Base-by-base conservation (phyloP, 2,113 vertebrate species). In the Plectropomus leopardus region DNA sequence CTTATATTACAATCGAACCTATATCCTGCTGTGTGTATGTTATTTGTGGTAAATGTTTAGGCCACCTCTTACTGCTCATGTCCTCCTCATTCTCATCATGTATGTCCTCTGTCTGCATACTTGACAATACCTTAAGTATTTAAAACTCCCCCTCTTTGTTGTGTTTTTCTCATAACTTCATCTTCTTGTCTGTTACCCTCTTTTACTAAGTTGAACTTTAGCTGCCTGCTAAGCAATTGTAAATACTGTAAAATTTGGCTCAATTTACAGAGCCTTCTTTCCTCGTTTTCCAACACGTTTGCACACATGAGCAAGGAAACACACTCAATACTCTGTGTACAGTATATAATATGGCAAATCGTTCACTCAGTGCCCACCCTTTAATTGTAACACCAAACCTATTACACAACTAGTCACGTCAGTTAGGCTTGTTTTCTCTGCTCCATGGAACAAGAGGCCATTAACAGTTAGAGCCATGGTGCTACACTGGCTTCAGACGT, bases 1-100 rank as follows among this genome's bases (percentile, higher is more conserved):
- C 54, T 51, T 73, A 63, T 34, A 71, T 85, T 75, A 66, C 44
- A 42, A n/a, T 85, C 70, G 78, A 69, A 23, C 42, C 28, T 67
- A 54, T 45, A 50, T 64, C 23, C n/a, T 28, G 5, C 60, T 67
- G 47, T 82, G 50, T 51, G 30, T 30, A 28, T 50, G 55, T 59
- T 44, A 10, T 28, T 36, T 44, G 3, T 44, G 4, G 26, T 50
- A 11, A n/a, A n/a, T 66, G 28, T 23, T n/a, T 15, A 32, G 13
- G 26, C 11, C 11, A 7, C 16, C 23, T 64, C 44, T 21, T 47
- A 21, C 61, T 45, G 24, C 42, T 28, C 17, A 45, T 19, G 61
- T 64, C 63, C 26, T 65, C 21, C 17, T 66, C 26, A 6, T 13
- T 66, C 44, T 48, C 17, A 44, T 63, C 36, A 30, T 30, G 44